Percentiles rank a stretch among this genome's conserved stretches.
Conservation (phyloP, 2,113 vertebrate species). For the Ariopsis seemanni region DNA sequence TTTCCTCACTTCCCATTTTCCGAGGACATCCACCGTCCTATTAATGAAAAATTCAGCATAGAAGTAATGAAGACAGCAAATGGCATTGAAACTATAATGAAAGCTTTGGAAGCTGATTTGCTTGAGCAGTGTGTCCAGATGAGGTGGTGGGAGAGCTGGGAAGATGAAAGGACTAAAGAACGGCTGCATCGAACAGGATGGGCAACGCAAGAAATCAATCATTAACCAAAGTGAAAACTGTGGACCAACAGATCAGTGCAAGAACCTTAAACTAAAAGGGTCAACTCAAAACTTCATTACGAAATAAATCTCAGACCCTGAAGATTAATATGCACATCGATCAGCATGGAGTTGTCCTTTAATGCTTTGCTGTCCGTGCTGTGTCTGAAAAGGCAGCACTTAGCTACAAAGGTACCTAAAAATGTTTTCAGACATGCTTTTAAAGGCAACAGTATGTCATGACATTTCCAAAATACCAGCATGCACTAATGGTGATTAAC, state of each 20-base stretch:
- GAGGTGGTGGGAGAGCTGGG: not conserved
- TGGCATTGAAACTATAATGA: not conserved
- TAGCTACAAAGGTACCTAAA: not conserved
- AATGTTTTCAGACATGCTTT: constrained; percentile 14
- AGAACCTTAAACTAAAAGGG: not conserved
- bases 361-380: not conserved
- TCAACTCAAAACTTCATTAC: not conserved
- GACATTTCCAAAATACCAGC: constrained; percentile 2
- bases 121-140: not conserved
- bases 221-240: not conserved
- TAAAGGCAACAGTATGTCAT: not conserved
- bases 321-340: not conserved
- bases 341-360: not conserved
- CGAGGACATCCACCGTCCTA: not conserved
- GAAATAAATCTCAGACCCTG: not conserved
- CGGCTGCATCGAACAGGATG: not conserved
- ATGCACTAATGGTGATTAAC: not conserved
- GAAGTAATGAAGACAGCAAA: not conserved
- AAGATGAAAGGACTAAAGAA: not conserved
- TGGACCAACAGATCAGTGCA: not conserved
- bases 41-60: not conserved
- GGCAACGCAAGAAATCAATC: not conserved
- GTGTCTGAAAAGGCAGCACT: not conserved
- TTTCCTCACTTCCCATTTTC: not conserved
- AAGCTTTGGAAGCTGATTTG: not conserved